Base-by-base conservation (phyloP, 2,113 vertebrate genomes). In the Pelodiscus sinensis region DNA sequence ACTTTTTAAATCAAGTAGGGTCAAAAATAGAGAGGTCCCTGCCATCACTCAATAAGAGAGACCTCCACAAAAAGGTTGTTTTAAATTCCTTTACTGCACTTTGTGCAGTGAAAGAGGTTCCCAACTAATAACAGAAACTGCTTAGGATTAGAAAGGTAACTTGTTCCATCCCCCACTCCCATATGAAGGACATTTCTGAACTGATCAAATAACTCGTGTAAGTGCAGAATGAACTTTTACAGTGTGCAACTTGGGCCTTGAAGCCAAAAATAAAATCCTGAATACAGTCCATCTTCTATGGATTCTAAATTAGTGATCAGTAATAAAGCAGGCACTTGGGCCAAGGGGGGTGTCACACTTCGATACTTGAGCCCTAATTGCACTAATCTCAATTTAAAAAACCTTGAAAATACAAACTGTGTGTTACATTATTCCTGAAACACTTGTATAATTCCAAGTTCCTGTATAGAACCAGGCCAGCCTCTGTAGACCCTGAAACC, bases 391-490 rank as follows among this genome's bases (percentile, higher is more conserved):
- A 2, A 35, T 29, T 68, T 44, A 51, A 79, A 8, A 77, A 65
- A 80, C 24, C 35, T 62, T 77, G 75, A 29, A 89, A 86, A 62
- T 8, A 57, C 25, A 31, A 29, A 62, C 27, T 14, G 13, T 14
- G 27, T 62, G 12, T 62, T 62, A 25, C 27, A 29, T 29, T 4
- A 6, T 12, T 73, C 22, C 38, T 55, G 58, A 44, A 9, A 8
- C 81, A 51, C 0, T 2, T 1, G 19, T 62, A 35, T 81, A 87
- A 81, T n/a, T 7, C 65, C 83, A 75, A 75, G n/a, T 88, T 1
- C 31, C 29, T 0, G 0, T 51, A 22, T 0, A 35, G 81, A 31
- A 25, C 79, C 4, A 1, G 0, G 1, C 1, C 60, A 86, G 56
- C 7, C 81, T 81, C 79, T 62, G 27, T 14, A 62, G 27, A 14